Evolutionary conservation across 2,113 vertebrate genomes (phyloP), one percentile per base, ranked within the genome.

Genomic region (Aleadryas rufinucha): DNA sequence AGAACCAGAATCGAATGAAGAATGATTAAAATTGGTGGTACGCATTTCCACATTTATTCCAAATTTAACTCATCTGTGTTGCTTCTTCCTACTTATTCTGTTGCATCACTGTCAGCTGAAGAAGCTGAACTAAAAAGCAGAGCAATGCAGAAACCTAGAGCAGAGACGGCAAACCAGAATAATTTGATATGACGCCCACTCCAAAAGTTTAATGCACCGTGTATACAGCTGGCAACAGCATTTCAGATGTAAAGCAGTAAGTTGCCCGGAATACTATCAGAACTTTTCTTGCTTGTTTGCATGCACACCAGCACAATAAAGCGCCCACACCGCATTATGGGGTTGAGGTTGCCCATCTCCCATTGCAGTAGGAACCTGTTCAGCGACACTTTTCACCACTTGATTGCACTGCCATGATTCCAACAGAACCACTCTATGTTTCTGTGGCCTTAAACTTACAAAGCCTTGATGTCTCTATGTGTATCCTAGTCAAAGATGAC

Each of bases 1-100:
- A 95, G 56, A 92, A 89, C 13, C 52, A 72, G 52, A 81, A 87
- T 92, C 80, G 0, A 91, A 84, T 86, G 59, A 91, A 86, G 31
- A 83, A 76, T 63, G 50, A 85, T 81, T 81, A 74, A 86, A 95
- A 78, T 50, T 49, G 17, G 72, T 81, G 5, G 57, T 28, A 74
- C 47, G 49, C 59, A 41, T 30, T 84, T 71, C 22, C 35, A 92
- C 71, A 78, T 74, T 70, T 53, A 92, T 35, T 88, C 50, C 47
- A 90, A 44, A 92, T 81, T 87, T 64, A 64, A 69, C 71, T 93
- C 52, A 54, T 77, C n/a, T 89, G 24, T 33, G 49, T 61, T 84
- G 84, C 31, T 76, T 84, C 35, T 89, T 90, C 60, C 21, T 61
- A 68, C 72, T 87, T 61, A 77, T 39, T 50, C 59, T 50, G 39